These are phyloP conservation scores for Melolontha melolontha DNA, from an alignment of 2,888 invertebrate species.

Conservation along the genomic window DNA sequence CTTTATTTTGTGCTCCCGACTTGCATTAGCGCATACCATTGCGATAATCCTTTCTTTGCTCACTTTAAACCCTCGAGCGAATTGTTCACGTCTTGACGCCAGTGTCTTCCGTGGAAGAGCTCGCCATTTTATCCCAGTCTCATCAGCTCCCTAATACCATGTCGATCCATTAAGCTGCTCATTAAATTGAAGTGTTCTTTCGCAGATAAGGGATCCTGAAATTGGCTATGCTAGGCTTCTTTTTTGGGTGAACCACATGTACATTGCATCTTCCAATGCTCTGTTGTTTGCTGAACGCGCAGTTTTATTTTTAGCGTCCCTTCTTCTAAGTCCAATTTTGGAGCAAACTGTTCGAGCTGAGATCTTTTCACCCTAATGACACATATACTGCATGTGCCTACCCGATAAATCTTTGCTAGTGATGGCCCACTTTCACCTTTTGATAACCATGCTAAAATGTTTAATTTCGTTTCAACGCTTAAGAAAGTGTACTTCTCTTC, in stretches of 20 bases:
- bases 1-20: constrained; percentile 51
- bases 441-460: neutral
- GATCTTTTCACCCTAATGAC: constrained; percentile 30
- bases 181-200: constrained; percentile 46
- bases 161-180: constrained; percentile 47
- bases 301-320: constrained; percentile 38
- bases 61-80: constrained; percentile 49
- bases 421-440: constrained; percentile 26
- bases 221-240: constrained; percentile 43
- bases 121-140: constrained; percentile 52
- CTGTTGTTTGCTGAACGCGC: constrained; percentile 31
- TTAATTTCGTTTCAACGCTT: too few species aligned
- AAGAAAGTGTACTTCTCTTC: too few species aligned
- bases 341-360: constrained; percentile 17
- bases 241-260: constrained; percentile 43
- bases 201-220: constrained; percentile 45
- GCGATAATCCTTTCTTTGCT: constrained; percentile 52
- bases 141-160: constrained; percentile 50
- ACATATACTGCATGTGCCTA: constrained; percentile 27
- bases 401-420: constrained; percentile 29
- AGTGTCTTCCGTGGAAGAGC: constrained; percentile 48
- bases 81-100: constrained; percentile 45
- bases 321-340: constrained; percentile 28
- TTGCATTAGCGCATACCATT: constrained; percentile 54
- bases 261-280: constrained; percentile 39